These are phyloP conservation scores for Microplitis manilae DNA, from an alignment of 2,888 invertebrate species.

Conservation along the genomic window DNA sequence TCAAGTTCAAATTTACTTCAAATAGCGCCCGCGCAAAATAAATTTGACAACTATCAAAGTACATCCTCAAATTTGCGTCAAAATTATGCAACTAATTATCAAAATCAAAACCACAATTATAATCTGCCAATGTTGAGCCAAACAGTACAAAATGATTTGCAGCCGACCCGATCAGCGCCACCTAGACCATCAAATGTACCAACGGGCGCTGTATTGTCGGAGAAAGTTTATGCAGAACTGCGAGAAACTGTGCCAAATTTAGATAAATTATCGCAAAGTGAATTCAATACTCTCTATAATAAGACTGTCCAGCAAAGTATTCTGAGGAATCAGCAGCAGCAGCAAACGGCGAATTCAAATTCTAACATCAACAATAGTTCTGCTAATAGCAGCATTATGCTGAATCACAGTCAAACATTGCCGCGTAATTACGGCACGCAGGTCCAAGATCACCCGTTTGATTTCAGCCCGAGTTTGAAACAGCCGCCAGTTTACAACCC, in stretches of 20 bases:
- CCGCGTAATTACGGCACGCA: constrained; percentile 52
- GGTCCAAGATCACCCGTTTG: constrained; percentile 47
- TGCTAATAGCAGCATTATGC: not conserved
- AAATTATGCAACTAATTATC: constrained; percentile 32
- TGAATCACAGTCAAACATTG: constrained; percentile 55
- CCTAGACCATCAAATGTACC: constrained; percentile 51
- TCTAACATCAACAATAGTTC: not conserved
- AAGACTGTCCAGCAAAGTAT: constrained; percentile 69
- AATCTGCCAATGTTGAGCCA: constrained; percentile 47
- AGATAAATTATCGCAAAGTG: constrained; percentile 68
- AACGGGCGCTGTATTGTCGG: constrained; percentile 59
- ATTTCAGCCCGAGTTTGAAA: constrained; percentile 64
- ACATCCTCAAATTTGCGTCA: too few relatives aligned
- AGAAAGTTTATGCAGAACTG: constrained; percentile 68
- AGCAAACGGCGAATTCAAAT: constrained; percentile 27
- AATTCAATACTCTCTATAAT: constrained; percentile 69
- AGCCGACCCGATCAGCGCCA: constrained; percentile 46
- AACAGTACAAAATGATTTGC: constrained; percentile 59
- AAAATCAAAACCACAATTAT: constrained; percentile 40
- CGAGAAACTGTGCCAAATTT: constrained; percentile 68
- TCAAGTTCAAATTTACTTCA: constrained; percentile 48
- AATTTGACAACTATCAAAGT: too few relatives aligned
- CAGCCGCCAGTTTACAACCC: constrained; percentile 68
- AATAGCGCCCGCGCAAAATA: constrained; percentile 36
- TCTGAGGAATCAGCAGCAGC: constrained; percentile 62